Evolutionary conservation across 1,140 invertebrate species (phyloP), one percentile per base, ranked within the genome.

Genomic region (Drosophila busckii): DNA sequence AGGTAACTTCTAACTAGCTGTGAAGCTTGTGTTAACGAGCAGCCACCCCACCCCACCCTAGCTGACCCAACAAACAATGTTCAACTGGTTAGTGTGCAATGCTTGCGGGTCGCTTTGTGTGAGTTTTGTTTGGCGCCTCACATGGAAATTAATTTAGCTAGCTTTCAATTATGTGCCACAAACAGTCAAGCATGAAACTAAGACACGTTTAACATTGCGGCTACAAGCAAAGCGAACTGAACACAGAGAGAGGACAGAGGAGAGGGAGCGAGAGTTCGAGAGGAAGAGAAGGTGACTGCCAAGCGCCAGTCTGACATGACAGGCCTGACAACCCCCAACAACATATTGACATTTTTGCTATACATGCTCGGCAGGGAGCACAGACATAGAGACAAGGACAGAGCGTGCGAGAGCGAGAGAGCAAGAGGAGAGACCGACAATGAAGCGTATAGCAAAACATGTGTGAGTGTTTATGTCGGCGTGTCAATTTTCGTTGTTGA

Each of bases 141-240:
- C 76, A 82, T 82, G 82, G 69, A 82, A 82, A 82, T 82, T 82
- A 82, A 82, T 82, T 82, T 82, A 66, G 75, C 70, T 82, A 83
- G 75, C 75, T 82, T 82, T 82, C 75, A 82, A 82, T 80, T 80
- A 80, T 80, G 76, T 80, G 75, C 75, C 75, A 80, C 75, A 80
- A 80, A 82, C 75, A 80, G 82, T 82, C 75, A 73, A 69, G 68
- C 69, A 56, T 75, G 70, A 65, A 82, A 83, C 73, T 80, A 62
- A 78, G 73, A 75, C 71, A 80, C 70, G 75, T 75, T 80, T 80
- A 64, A 41, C 37, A 49, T 35, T 26, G 16, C 8, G 26, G 34
- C 26, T 10, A n/a, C n/a, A n/a, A n/a, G n/a, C n/a, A n/a, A n/a
- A n/a, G n/a, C n/a, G n/a, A n/a, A n/a, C n/a, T 32, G 22, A 5